phyloP scores from a whole-genome alignment of 1,140 invertebrate genomes.

The Zaprionus capensis region DNA sequence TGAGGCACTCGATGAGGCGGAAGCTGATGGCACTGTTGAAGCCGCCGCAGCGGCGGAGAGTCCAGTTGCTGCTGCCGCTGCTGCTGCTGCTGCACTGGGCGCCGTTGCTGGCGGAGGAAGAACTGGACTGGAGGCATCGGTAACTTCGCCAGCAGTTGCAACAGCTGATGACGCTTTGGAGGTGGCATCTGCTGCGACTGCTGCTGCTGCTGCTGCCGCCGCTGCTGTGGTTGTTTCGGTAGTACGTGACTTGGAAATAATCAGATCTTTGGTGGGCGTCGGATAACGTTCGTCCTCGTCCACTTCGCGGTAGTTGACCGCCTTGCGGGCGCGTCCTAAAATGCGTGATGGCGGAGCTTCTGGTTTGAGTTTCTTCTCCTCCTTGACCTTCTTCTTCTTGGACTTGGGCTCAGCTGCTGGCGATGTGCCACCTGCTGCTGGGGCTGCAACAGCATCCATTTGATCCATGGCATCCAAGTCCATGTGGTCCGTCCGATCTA shows the following conservation, averaged over 20 bases:
- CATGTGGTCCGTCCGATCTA: slow-evolving; percentile 9
- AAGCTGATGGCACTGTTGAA: slow-evolving; percentile 33
- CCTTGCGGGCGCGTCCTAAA: slow-evolving; percentile 73
- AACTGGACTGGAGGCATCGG: slow-evolving; percentile 29
- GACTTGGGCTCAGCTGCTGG: slow-evolving; percentile 49
- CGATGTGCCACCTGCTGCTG: slow-evolving; percentile 2
- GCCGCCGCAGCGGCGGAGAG: slow-evolving; percentile 12
- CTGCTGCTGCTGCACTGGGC: slow-evolving; percentile 46
- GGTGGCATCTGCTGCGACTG: not conserved
- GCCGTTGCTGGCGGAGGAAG: slow-evolving; percentile 63
- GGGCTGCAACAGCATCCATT: slow-evolving; percentile 26
- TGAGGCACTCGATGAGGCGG: slow-evolving; percentile 63
- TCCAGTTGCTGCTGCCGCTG: slow-evolving; percentile 83
- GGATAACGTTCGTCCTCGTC: slow-evolving; percentile 79
- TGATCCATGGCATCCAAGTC: slow-evolving; percentile 41
- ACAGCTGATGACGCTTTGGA: slow-evolving; percentile 6
- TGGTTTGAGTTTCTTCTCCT: slow-evolving; percentile 83
- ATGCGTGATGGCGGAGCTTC: slow-evolving; percentile 83
- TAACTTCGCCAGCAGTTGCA: slow-evolving; percentile 13
- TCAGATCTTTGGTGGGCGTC: slow-evolving; percentile 82
- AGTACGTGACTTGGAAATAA: slow-evolving; percentile 65
- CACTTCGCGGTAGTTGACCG: slow-evolving; percentile 82
- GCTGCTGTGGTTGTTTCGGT: slow-evolving; percentile 6
- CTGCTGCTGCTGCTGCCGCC: slow-evolving; percentile 13
- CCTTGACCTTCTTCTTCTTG: slow-evolving; percentile 73